phyloP scores from a whole-genome alignment of 2,113 vertebrate genomes.

The Callipepla squamata region DNA sequence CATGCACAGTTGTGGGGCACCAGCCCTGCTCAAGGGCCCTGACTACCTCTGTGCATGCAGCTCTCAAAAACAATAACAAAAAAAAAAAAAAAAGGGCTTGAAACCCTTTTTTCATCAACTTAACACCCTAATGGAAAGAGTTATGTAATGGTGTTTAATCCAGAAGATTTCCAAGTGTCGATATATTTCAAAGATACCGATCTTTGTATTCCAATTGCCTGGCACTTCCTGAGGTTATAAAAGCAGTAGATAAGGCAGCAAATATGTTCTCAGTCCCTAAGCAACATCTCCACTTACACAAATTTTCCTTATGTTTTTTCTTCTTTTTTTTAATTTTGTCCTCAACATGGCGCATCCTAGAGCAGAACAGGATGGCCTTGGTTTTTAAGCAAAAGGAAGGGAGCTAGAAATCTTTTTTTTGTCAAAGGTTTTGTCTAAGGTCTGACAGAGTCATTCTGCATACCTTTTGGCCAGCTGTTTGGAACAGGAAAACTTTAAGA shows the following conservation, averaged over 20 bases:
- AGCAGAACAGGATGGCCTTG: not conserved
- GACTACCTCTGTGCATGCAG: not conserved
- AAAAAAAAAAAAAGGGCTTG: not conserved
- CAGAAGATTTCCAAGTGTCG: slow-evolving; percentile 60
- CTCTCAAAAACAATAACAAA: not conserved
- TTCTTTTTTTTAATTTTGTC: not conserved
- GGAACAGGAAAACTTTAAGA: not conserved
- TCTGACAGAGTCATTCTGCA: not conserved
- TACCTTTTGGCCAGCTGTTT: not conserved
- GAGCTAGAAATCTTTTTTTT: not conserved
- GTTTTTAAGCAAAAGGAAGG: not conserved
- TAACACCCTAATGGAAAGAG: slow-evolving; percentile 46
- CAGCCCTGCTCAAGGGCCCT: slow-evolving; percentile 19
- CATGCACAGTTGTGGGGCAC: not conserved
- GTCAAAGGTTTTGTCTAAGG: not conserved
- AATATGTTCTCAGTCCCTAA: not conserved
- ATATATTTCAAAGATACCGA: slow-evolving; percentile 62
- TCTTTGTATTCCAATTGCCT: slow-evolving; percentile 44
- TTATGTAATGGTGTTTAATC: slow-evolving; percentile 37
- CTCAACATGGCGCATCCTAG: rapidly evolving
- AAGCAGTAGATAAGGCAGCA: slow-evolving; percentile 15
- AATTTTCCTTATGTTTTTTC: not conserved
- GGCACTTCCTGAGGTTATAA: slow-evolving; percentile 12
- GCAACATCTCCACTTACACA: not conserved
- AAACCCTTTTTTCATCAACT: slow-evolving; percentile 54